Base-by-base conservation (phyloP, 2,888 invertebrate genomes). In the Subacronicta megacephala region DNA sequence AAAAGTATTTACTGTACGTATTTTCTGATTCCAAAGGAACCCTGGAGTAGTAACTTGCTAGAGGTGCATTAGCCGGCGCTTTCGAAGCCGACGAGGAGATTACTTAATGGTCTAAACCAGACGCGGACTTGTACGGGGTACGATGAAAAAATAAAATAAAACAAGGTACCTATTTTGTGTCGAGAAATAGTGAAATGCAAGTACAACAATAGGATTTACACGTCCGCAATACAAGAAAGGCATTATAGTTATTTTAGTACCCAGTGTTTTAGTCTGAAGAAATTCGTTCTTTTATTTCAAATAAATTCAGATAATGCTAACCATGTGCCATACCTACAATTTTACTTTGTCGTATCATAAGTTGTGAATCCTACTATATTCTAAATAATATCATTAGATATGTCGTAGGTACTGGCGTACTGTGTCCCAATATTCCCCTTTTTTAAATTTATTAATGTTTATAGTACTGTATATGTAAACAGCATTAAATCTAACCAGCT, bases 101-200 rank as follows among this genome's bases (percentile, higher is more conserved):
- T 85, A 85, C 81, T 81, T 86, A 84, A 84, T 84, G 83, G 82
- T 83, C 75, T 76, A 77, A 80, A 76, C 83, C 78, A 83, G 83
- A 82, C 80, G 77, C 64, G 57, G 78, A 80, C 72, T 78, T 60
- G 62, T 62, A 59, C 64, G 63, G 68, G 63, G 68, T 69, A 72
- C 72, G 77, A 71, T 77, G 51, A 43, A 73, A 66, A 62, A 78
- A 62, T 72, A 72, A 72, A 74, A 68, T 67, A 68, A 62, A 63
- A 63, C 51, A 63, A 55, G 61, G 61, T 75, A 70, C 71, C 62
- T 66, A 76, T 80, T 79, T 83, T 80, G 77, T 81, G 76, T 77
- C 72, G 71, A 58, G 70, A 76, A 77, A 75, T 75, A 72, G 73
- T 69, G 72, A 75, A 74, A 74, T 72, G 65, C 38, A 66, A 69